A percentile compares a stretch with the other conserved stretches of the same genome.
phyloP scores from a whole-genome alignment of 2,888 invertebrate genomes.

The Erpobdella octoculata region DNA sequence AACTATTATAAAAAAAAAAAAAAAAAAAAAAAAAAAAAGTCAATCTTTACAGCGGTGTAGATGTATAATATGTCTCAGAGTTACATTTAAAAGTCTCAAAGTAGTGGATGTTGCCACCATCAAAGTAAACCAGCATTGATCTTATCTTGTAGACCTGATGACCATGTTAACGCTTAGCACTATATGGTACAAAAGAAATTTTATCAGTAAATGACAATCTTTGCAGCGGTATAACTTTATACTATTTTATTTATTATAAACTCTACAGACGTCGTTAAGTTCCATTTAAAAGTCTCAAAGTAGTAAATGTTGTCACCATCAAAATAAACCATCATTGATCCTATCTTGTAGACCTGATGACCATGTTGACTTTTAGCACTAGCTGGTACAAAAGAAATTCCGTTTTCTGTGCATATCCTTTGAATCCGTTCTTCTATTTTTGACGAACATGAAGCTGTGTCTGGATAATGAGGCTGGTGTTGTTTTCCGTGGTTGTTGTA shows the following conservation, averaged over 20 bases:
- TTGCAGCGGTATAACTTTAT: no score
- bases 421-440: constrained; percentile 43
- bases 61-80: no score
- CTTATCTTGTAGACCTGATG: constrained; percentile 79
- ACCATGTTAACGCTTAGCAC: constrained; percentile 75
- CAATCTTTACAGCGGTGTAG: no score
- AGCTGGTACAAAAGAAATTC: constrained; percentile 77
- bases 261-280: constrained; percentile 7
- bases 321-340: constrained; percentile 70
- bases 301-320: constrained; percentile 52
- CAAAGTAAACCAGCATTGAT: constrained; percentile 70
- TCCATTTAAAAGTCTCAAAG: constrained; percentile 22
- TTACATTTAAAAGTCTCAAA: constrained; percentile 20
- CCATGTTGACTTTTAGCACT: constrained; percentile 74
- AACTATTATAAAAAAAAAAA: no score
- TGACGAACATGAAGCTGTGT: no score
- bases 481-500: no score
- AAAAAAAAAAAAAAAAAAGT: no score
- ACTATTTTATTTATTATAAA: no score
- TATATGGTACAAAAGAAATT: no score
- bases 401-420: constrained; percentile 64
- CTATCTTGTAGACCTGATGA: constrained; percentile 76
- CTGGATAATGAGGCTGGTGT: no score
- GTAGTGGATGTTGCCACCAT: constrained; percentile 46
- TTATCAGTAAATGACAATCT: no score